Conservation (phyloP, 2,888 invertebrate species). For the Catocala nupta region DNA sequence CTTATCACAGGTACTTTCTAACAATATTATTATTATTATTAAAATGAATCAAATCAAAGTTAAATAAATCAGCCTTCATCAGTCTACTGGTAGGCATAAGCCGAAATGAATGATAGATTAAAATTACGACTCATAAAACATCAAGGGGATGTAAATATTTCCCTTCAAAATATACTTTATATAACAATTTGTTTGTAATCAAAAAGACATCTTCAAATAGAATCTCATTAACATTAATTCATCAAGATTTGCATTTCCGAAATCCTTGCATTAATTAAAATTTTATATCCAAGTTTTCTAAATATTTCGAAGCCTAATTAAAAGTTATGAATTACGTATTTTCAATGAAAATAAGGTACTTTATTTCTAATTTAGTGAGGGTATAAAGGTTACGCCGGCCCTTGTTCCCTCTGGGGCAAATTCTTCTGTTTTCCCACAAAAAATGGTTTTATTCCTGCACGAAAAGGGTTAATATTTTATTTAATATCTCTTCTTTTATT, state of each 20-base stretch:
- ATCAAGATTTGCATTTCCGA: neutral
- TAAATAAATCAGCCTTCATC: too few species aligned
- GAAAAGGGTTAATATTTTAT: slow-evolving; percentile 11
- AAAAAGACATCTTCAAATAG: neutral
- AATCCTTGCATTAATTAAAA: slow-evolving; percentile 3
- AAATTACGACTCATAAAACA: too few species aligned
- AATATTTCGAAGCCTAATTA: neutral
- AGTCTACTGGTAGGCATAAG: too few species aligned
- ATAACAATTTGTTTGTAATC: neutral
- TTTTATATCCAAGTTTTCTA: neutral
- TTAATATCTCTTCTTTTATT: slow-evolving; percentile 2
- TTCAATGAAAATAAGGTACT: slow-evolving; percentile 1
- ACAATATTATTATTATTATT: too few species aligned
- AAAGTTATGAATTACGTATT: neutral
- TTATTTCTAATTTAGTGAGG: neutral
- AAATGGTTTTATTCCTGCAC: slow-evolving; percentile 1
- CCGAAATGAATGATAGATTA: too few species aligned
- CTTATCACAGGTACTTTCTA: too few species aligned
- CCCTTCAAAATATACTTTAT: too few species aligned
- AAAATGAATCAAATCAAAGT: too few species aligned
- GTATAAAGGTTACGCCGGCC: neutral
- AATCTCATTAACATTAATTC: neutral
- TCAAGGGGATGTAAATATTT: too few species aligned
- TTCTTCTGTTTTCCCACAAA: neutral
- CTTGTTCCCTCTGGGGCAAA: neutral